phyloP scores from a whole-genome alignment of 1,140 invertebrate genomes.

The Drosophila serrata region DNA sequence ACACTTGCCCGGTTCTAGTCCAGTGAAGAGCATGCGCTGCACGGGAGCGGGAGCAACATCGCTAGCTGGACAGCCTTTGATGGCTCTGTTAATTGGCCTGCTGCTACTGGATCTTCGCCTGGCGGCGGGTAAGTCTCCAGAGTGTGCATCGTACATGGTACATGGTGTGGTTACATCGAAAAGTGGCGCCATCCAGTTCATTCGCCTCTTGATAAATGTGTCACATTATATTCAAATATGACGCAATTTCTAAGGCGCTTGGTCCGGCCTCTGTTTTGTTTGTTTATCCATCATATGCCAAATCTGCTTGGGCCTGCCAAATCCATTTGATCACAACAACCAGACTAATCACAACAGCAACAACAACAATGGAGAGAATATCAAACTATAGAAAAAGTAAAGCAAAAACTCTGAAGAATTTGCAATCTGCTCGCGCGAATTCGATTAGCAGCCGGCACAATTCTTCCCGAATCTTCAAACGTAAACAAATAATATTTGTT shows the following conservation, averaged over 20 bases:
- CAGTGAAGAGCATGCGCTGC: conserved; percentile 50
- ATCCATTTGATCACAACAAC: conserved; percentile 35
- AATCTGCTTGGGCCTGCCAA: conserved; percentile 33
- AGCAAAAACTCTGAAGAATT: background rate
- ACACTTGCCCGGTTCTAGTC: conserved; percentile 71
- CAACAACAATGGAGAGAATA: conserved; percentile 8
- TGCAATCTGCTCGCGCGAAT: conserved; percentile 25
- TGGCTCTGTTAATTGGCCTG: conserved; percentile 83
- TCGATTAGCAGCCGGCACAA: conserved; percentile 45
- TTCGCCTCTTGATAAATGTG: conserved; percentile 59
- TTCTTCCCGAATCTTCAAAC: conserved; percentile 18
- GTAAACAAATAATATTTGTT: conserved; percentile 41
- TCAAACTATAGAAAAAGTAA: conserved; percentile 10
- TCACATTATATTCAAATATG: conserved; percentile 70
- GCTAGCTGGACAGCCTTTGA: conserved; percentile 60
- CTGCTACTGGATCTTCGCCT: conserved; percentile 72
- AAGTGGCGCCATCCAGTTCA: conserved; percentile 26
- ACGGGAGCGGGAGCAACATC: conserved; percentile 24
- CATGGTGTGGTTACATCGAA: conserved; percentile 20
- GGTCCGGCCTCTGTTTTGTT: conserved; percentile 31
- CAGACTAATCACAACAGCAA: background rate
- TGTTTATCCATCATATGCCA: conserved; percentile 45
- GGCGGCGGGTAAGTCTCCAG: conserved; percentile 69
- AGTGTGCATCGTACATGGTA: background rate
- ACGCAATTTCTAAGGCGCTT: conserved; percentile 63